Evolutionary conservation across 2,113 vertebrate species (phyloP), one percentile per base, ranked within the genome.

Genomic region (Scortum barcoo): DNA sequence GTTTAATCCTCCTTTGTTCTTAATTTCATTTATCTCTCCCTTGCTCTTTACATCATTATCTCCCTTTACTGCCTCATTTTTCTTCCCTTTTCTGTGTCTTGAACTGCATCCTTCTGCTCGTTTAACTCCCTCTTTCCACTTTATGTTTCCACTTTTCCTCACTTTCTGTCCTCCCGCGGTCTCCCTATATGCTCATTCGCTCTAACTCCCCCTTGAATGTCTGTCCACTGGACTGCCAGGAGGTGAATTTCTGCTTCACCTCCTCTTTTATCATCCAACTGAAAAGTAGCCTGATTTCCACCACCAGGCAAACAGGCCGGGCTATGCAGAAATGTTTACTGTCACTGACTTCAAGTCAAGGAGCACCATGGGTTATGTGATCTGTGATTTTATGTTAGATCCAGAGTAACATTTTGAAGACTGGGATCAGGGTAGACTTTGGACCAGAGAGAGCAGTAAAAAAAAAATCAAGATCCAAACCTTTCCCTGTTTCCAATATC

Each of bases 231-330:
- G 74, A 17, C 42, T 30, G 66, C 76, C 48, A 0, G 3, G 62
- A 48, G 63, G 63, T 40, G 71, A 73, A 68, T 84, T 90, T 86
- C 77, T 86, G 83, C 85, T 22, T 78, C 85, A 82, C 66, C 86
- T 66, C 56, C 56, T 83, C 19, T 19, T 28, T 82, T 70, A 51
- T 82, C 73, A 51, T 75, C 68, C 65, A 33, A 60, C 60, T 33
- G 72, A 72, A 48, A 56, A 83, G 40, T 6, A 14, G 10, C 53
- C 58, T 66, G 69, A 53, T 68, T 63, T 73, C 56, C 65, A 67
- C 72, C 48, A 42, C 11, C 62, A 36, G 56, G 51, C 53, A 20
- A 61, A 40, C 74, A 26, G 30, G 54, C 72, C 62, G 7, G 46
- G 74, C 70, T 57, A 10, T 26, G 73, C 69, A 63, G 42, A 68